Conservation (phyloP, 1,140 invertebrate species). For the Brachionus sp. region DNA sequence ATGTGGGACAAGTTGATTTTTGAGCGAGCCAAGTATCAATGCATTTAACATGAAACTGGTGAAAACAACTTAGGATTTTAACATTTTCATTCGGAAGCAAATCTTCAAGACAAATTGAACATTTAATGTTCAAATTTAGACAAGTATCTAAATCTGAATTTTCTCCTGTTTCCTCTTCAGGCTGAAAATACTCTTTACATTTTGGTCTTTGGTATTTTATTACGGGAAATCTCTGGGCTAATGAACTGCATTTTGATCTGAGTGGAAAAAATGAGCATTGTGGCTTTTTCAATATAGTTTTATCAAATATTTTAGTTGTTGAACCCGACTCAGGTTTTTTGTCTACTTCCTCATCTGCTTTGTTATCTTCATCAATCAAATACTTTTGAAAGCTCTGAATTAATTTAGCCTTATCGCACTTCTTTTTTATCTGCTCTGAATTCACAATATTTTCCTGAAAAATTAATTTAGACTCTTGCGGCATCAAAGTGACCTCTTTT, state of each 20-base stretch:
- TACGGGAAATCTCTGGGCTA: neutral
- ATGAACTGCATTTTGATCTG: neutral
- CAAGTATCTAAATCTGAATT: neutral
- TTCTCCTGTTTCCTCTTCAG: neutral
- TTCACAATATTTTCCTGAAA: neutral
- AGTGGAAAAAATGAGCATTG: neutral
- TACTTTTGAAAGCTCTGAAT: neutral
- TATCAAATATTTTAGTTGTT: neutral
- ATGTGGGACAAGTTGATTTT: conserved; percentile 90
- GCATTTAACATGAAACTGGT: conserved; percentile 88
- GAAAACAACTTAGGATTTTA: conserved; percentile 81
- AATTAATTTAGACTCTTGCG: neutral
- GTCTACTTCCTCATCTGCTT: neutral
- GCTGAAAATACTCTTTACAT: neutral
- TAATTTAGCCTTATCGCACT: neutral
- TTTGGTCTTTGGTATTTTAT: conserved; percentile 13
- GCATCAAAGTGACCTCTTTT: neutral
- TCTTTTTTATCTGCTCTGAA: neutral
- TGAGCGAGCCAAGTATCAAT: conserved; percentile 88
- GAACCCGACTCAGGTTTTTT: neutral
- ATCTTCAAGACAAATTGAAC: conserved; percentile 24
- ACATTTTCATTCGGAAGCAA: conserved; percentile 24
- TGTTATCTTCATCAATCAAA: neutral
- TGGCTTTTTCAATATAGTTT: neutral
- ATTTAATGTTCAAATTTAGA: neutral